These are phyloP conservation scores for Cynaeus angustus DNA, from an alignment of 2,888 invertebrate genomes.

Conservation along the genomic window DNA sequence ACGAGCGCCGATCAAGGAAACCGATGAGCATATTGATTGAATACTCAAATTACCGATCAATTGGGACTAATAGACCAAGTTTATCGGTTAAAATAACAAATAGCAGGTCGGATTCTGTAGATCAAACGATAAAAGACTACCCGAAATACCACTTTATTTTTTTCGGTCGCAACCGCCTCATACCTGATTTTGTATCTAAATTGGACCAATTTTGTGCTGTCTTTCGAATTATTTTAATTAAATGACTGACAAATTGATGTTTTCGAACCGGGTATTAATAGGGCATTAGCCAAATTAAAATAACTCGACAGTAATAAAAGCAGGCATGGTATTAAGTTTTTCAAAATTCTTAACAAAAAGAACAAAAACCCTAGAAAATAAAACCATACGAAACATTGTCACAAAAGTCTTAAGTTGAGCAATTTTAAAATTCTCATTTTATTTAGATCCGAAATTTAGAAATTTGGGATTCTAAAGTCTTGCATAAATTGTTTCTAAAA, in stretches of 20 bases:
- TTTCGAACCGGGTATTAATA: conserved; percentile 60
- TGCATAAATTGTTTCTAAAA: too few relatives aligned
- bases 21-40: conserved; percentile 52
- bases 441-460: too few relatives aligned
- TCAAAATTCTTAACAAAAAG: not conserved
- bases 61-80: conserved; percentile 69
- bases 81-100: conserved; percentile 70
- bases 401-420: too few relatives aligned
- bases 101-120: conserved; percentile 65
- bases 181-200: conserved; percentile 65
- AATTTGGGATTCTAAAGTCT: too few relatives aligned
- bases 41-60: conserved; percentile 69
- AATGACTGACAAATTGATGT: conserved; percentile 67
- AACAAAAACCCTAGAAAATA: too few relatives aligned
- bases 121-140: conserved; percentile 63
- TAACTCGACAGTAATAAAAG: not conserved
- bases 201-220: conserved; percentile 65
- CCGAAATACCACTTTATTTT: conserved; percentile 69
- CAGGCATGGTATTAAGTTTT: too few relatives aligned
- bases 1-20: conserved; percentile 16
- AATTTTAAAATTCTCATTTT: too few relatives aligned
- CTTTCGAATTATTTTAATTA: conserved; percentile 69
- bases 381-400: too few relatives aligned
- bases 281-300: conserved; percentile 66
- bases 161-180: conserved; percentile 55